These are phyloP conservation scores for Philaethria dido DNA, from an alignment of 2,888 invertebrate species.

Conservation along the genomic window DNA sequence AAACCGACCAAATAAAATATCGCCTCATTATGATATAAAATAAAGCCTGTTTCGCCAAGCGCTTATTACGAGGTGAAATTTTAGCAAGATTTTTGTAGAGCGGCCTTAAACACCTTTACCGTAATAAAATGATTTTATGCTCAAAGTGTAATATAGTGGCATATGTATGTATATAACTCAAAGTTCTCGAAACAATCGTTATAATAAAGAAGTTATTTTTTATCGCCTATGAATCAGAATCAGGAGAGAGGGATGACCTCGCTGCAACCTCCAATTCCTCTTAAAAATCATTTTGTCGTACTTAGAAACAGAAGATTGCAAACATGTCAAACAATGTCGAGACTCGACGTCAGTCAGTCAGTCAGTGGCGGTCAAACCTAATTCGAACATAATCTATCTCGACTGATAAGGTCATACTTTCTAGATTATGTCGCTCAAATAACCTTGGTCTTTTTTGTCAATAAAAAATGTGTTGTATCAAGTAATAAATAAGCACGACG, in stretches of 20 bases:
- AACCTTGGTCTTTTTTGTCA: conserved; percentile 38
- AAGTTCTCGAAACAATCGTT: conserved; percentile 56
- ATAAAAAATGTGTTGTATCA: conserved; percentile 39
- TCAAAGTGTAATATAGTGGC: conserved; percentile 55
- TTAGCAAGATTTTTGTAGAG: conserved; percentile 29
- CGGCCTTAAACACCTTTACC: conserved; percentile 23
- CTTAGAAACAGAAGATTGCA: conserved; percentile 59
- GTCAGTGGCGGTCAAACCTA: conserved; percentile 46
- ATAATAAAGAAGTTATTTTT: conserved; percentile 59
- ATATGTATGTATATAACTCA: conserved; percentile 62
- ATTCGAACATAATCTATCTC: conserved; percentile 47
- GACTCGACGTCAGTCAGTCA: conserved; percentile 46
- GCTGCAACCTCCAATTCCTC: conserved; percentile 50
- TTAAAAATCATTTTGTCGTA: conserved; percentile 61
- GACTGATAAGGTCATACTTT: conserved; percentile 57
- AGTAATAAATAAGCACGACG: conserved; percentile 35
- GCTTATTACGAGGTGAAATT: conserved; percentile 31
- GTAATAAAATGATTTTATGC: conserved; percentile 47
- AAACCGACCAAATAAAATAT: conserved; percentile 56
- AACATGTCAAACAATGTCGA: conserved; percentile 54
- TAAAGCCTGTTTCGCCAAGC: conserved; percentile 43
- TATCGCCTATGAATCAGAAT: conserved; percentile 51
- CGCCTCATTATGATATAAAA: conserved; percentile 59
- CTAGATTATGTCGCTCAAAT: conserved; percentile 53
- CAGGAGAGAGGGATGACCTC: conserved; percentile 59